Evolutionary conservation across 2,888 invertebrate species (phyloP).

Genomic region (Byasa hedistus): DNA sequence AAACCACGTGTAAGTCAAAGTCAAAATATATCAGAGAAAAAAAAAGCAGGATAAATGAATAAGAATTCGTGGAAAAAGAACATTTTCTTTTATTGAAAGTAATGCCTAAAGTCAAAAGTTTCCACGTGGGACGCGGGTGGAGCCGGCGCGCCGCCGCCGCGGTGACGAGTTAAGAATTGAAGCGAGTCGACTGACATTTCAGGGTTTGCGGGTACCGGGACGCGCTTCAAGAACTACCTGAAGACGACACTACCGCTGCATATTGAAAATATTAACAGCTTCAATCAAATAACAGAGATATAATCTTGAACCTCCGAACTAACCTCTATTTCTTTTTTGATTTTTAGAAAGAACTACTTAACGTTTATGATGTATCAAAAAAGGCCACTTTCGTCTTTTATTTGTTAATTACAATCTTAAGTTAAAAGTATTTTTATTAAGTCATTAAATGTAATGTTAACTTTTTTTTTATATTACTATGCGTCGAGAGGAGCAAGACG

Average conservation of each 20-base stretch:
- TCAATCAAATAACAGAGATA: not conserved
- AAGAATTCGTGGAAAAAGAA: not conserved
- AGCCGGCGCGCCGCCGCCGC: constrained; percentile 46
- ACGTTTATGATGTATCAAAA: no score
- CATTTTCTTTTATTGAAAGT: not conserved
- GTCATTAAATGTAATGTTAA: no score
- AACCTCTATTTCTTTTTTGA: no score
- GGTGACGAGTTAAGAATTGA: constrained; percentile 52
- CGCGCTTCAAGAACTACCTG: constrained; percentile 33
- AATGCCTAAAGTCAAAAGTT: constrained; percentile 23
- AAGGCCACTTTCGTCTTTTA: no score
- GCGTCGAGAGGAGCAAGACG: no score
- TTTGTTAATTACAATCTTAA: no score
- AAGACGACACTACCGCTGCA: not conserved
- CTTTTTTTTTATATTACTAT: no score
- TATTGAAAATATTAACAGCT: not conserved
- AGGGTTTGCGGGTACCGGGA: constrained; percentile 42
- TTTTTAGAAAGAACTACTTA: no score
- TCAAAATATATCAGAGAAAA: not conserved
- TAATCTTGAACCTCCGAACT: not conserved
- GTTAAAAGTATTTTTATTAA: no score
- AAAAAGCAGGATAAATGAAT: not conserved
- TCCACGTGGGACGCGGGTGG: constrained; percentile 31
- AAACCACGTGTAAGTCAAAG: no score
- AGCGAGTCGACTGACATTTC: constrained; percentile 55